Conservation (phyloP, 2,888 invertebrate genomes). For the Pseudolycoriella hygida region DNA sequence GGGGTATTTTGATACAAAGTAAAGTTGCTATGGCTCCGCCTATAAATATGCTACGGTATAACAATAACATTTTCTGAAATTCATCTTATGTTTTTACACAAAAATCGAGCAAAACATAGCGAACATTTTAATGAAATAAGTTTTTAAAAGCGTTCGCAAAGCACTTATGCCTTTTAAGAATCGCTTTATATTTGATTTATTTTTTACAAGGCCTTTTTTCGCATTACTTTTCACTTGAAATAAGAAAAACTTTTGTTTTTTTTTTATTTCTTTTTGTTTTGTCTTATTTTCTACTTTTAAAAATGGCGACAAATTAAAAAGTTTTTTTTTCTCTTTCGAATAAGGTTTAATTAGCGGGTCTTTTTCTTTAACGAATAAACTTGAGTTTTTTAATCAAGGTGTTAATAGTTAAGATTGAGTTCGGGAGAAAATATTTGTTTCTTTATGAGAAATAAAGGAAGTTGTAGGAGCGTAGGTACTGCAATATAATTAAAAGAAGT, state of each 20-base stretch:
- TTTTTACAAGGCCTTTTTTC: not conserved
- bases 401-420: no score
- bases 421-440: no score
- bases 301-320: no score
- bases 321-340: no score
- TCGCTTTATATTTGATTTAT: constrained; percentile 4
- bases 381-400: no score
- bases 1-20: not conserved
- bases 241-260: not conserved
- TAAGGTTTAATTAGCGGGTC: no score
- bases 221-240: not conserved
- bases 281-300: not conserved
- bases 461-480: no score
- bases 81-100: not conserved
- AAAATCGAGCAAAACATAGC: not conserved
- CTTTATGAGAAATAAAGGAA: no score
- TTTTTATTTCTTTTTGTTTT: not conserved
- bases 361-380: no score
- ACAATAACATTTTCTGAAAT: not conserved
- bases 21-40: not conserved
- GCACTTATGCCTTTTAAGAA: constrained; percentile 1
- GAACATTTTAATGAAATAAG: constrained; percentile 3
- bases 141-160: constrained; percentile 2
- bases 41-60: not conserved
- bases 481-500: no score